These are phyloP conservation scores for Sceloporus tristichus DNA, from an alignment of 2,113 vertebrate species.

Conservation along the genomic window DNA sequence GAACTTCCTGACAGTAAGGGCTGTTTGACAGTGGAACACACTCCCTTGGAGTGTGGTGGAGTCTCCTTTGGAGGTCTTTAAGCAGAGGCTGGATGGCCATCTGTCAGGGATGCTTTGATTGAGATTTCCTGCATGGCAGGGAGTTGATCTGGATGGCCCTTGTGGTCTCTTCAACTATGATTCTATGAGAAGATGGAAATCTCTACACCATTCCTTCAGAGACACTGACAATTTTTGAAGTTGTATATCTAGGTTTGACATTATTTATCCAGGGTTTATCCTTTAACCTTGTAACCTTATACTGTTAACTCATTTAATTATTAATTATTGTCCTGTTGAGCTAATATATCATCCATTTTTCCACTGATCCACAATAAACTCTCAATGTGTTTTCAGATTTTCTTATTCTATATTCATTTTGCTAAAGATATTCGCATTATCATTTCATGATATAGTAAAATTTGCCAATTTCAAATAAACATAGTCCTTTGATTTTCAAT, in stretches of 20 bases:
- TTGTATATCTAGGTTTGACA: no score
- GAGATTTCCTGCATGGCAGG: no score
- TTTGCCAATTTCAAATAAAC: background rate
- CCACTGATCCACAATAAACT: background rate
- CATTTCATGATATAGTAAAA: background rate
- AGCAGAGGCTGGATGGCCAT: no score
- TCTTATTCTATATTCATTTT: background rate
- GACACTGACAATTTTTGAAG: background rate
- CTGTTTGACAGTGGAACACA: no score
- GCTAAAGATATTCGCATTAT: background rate
- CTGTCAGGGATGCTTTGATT: no score
- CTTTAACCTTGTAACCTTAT: background rate
- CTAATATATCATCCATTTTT: background rate
- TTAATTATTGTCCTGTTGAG: background rate
- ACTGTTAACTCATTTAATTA: background rate
- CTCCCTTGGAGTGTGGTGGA: no score
- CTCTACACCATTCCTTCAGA: background rate
- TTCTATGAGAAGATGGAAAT: background rate
- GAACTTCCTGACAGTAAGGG: no score
- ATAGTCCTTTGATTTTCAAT: background rate
- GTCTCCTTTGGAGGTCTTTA: no score
- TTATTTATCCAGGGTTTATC: background rate
- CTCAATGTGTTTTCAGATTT: background rate
- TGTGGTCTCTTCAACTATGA: no score
- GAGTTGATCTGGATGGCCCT: no score